These are phyloP conservation scores for Microdon myrmicae DNA, from an alignment of 2,888 invertebrate species.

Conservation along the genomic window DNA sequence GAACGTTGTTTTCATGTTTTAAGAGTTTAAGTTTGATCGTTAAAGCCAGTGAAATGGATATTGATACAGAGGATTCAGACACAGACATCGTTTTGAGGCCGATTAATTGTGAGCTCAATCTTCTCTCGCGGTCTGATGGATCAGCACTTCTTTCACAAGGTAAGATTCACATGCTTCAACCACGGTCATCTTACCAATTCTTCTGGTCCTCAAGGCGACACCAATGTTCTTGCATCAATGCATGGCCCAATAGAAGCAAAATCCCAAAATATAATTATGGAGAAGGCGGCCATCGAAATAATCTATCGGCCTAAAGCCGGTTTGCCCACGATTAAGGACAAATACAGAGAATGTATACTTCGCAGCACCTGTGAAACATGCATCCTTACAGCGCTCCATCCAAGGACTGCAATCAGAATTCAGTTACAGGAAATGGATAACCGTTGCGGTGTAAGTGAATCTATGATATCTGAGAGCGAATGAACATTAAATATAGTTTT, in stretches of 20 bases:
- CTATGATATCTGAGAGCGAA: slow-evolving; percentile 4
- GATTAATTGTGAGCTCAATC: slow-evolving; percentile 78
- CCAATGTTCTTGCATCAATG: slow-evolving; percentile 79
- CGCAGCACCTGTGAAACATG: slow-evolving; percentile 81
- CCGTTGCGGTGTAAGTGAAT: slow-evolving; percentile 75
- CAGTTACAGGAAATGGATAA: slow-evolving; percentile 89
- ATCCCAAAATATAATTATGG: slow-evolving; percentile 78
- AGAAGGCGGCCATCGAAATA: slow-evolving; percentile 80
- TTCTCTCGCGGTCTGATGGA: slow-evolving; percentile 80
- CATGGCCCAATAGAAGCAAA: slow-evolving; percentile 87
- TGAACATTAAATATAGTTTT: slow-evolving; percentile 19
- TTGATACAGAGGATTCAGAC: slow-evolving; percentile 2
- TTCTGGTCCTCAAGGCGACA: slow-evolving; percentile 73
- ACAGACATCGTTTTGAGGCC: slow-evolving; percentile 60
- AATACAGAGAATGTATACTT: slow-evolving; percentile 79
- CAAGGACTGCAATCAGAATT: slow-evolving; percentile 81
- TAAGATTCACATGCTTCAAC: slow-evolving; percentile 59
- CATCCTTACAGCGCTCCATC: slow-evolving; percentile 78
- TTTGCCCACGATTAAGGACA: slow-evolving; percentile 76
- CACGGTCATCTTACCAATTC: slow-evolving; percentile 4
- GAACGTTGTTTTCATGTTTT: background rate
- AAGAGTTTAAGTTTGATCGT: too few species aligned
- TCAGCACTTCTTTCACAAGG: slow-evolving; percentile 83
- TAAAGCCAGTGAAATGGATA: slow-evolving; percentile 5
- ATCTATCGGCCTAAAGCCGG: slow-evolving; percentile 82